Conservation (phyloP, 1,140 invertebrate genomes). For the Drosophila punjabiensis region DNA sequence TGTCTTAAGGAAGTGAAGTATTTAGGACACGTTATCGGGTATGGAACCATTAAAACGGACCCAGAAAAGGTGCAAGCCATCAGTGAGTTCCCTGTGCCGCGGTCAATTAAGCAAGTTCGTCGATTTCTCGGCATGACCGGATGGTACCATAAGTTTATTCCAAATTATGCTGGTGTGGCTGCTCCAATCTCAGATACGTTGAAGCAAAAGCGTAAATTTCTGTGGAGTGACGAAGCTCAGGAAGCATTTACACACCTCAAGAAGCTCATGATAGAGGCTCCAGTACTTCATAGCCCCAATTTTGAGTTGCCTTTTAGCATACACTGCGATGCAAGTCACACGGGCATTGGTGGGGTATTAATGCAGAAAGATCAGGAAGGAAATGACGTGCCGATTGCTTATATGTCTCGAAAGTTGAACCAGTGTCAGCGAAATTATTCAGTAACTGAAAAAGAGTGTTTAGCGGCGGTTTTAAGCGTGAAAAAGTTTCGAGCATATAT, state of each 20-base stretch:
- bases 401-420: not conserved
- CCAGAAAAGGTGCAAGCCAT: not conserved
- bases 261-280: not conserved
- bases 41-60: not conserved
- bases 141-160: conserved; percentile 19
- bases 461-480: not conserved
- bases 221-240: conserved; percentile 8
- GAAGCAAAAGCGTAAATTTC: no score
- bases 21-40: conserved; percentile 1
- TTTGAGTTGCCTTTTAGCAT: not conserved
- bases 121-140: conserved; percentile 11
- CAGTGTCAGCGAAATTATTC: not conserved
- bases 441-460: no score
- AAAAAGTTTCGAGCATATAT: not conserved
- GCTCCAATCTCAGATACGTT: conserved; percentile 9
- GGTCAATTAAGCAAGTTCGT: not conserved
- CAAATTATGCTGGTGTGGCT: conserved; percentile 5
- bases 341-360: not conserved
- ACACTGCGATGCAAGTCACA: conserved; percentile 6
- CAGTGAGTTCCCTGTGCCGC: not conserved
- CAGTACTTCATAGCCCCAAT: not conserved
- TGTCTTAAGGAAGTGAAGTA: not conserved
- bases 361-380: not conserved
- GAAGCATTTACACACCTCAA: not conserved
- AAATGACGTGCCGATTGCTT: no score